Evolutionary conservation across 2,888 invertebrate species (phyloP), one percentile per base, ranked within the genome.

Genomic region (Rhamnusium bicolor): DNA sequence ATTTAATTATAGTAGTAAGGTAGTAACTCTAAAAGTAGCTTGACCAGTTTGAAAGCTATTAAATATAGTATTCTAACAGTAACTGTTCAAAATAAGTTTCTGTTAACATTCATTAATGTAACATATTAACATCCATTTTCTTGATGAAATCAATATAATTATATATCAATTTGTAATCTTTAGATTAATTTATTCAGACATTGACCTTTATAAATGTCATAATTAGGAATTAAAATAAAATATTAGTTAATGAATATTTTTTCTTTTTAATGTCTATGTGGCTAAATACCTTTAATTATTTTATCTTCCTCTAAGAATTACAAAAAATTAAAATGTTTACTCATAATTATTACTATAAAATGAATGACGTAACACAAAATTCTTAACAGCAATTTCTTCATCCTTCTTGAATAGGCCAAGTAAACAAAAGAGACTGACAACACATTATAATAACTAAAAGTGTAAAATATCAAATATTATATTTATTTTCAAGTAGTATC

Each of bases 181-280:
- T 16, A 51, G 10, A n/a, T 6, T 60, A 40, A 60, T 61, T 21
- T 61, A 61, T 61, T 61, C 61, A 46, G 14, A 61, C 61, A 61
- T 61, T 61, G 61, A 61, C 61, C 61, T 61, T 61, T 61, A 47
- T 40, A 61, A 47, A 49, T 46, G 51, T 16, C 18, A 51, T 18
- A 51, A 51, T 51, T 51, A 18, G 19, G 51, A 51, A 51, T 51
- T 51, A 18, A 51, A 40, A 40, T n/a, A 12, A n/a, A 40, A 10
- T 32, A n/a, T n/a, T n/a, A n/a, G n/a, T n/a, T n/a, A n/a, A n/a
- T n/a, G n/a, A n/a, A n/a, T n/a, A n/a, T n/a, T n/a, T n/a, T n/a
- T n/a, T n/a, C n/a, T n/a, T n/a, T n/a, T n/a, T n/a, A n/a, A n/a
- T n/a, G n/a, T n/a, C n/a, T n/a, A n/a, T n/a, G n/a, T n/a, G n/a